phyloP scores from a whole-genome alignment of 2,113 vertebrate species.

The Halichoeres trimaculatus region DNA sequence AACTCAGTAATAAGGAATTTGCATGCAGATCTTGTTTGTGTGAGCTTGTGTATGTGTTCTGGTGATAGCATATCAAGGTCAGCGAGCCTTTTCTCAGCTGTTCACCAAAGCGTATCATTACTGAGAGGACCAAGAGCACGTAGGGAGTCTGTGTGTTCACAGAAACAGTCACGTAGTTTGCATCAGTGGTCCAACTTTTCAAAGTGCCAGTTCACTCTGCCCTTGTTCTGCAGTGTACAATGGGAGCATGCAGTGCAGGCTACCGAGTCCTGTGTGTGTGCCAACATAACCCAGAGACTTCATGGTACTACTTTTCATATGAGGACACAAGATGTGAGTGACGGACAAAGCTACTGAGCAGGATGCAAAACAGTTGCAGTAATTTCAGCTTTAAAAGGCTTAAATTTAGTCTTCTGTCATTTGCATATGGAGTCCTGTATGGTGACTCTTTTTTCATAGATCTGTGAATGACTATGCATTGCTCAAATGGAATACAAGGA shows the following conservation, averaged over 20 bases:
- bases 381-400: not conserved
- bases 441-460: not conserved
- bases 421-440: no score
- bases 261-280: constrained; percentile 17
- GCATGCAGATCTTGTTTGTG: constrained; percentile 10
- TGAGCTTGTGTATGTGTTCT: not conserved
- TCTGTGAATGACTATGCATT: constrained; percentile 1
- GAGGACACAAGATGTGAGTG: constrained; percentile 8
- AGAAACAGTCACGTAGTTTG: constrained; percentile 73
- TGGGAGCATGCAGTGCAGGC: constrained; percentile 13
- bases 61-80: constrained; percentile 44
- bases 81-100: constrained; percentile 62
- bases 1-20: constrained; percentile 31
- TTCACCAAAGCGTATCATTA: constrained; percentile 67
- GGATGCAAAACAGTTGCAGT: constrained; percentile 50
- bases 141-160: constrained; percentile 66
- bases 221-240: constrained; percentile 53
- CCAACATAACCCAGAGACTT: constrained; percentile 23
- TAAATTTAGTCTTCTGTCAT: not conserved
- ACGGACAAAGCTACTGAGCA: not conserved
- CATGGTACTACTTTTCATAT: constrained; percentile 43
- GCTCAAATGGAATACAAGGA: not conserved
- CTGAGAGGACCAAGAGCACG: constrained; percentile 65
- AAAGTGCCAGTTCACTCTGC: constrained; percentile 51
- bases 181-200: constrained; percentile 63